phyloP scores from a whole-genome alignment of 2,797 vertebrate species.

The Myotis myotis region DNA sequence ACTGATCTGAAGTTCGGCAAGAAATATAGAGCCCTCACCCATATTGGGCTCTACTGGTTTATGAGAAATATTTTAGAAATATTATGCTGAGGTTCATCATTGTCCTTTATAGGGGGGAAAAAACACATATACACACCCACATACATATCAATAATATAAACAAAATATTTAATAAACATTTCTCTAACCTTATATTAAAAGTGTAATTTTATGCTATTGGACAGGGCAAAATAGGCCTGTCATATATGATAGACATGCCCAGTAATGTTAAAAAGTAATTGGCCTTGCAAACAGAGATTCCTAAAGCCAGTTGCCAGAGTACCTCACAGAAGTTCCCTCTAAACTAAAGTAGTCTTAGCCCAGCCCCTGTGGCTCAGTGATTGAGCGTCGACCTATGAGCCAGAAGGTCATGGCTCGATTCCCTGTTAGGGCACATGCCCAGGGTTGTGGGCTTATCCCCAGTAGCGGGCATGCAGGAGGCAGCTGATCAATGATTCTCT shows the following conservation, averaged over 20 bases:
- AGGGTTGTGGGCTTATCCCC: background rate
- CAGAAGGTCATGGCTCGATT: too few relatives aligned
- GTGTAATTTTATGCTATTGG: background rate
- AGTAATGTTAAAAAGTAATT: background rate
- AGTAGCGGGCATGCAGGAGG: background rate
- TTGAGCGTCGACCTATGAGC: background rate
- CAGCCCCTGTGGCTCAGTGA: background rate
- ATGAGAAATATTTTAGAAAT: slow-evolving; percentile 29
- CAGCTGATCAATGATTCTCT: background rate
- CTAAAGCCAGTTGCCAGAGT: background rate
- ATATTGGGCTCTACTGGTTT: background rate
- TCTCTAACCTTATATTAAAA: background rate
- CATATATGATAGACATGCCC: background rate
- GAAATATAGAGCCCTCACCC: background rate
- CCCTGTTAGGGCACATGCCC: too few relatives aligned
- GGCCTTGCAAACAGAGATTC: background rate
- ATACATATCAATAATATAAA: background rate
- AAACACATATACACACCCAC: background rate
- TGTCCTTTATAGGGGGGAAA: background rate
- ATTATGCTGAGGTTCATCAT: background rate
- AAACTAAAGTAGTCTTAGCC: background rate
- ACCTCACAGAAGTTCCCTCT: background rate
- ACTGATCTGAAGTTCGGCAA: background rate
- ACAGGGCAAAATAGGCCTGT: background rate
- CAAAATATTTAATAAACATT: background rate